Conservation (phyloP, 2,797 vertebrate species). For the Lacerta agilis region DNA sequence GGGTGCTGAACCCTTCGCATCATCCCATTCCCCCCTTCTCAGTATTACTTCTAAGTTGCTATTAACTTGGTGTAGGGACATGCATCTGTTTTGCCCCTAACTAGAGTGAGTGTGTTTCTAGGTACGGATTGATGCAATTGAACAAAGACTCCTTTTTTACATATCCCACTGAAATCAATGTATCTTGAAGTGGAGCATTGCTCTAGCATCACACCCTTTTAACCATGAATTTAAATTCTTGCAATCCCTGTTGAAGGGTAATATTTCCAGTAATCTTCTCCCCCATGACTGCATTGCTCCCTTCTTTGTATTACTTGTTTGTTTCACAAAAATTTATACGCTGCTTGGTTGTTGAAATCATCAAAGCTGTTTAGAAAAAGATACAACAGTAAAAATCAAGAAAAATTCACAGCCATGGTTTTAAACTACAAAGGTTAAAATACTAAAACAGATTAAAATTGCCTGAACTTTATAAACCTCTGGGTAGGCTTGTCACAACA, state of each 20-base stretch:
- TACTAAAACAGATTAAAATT: too few species aligned
- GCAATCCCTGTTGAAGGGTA: background rate
- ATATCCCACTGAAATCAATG: background rate
- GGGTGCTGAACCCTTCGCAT: background rate
- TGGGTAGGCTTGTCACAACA: too few species aligned
- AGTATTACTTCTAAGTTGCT: background rate
- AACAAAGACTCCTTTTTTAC: background rate
- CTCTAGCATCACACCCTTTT: background rate
- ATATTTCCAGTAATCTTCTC: background rate
- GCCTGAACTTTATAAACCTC: too few species aligned
- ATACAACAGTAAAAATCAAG: too few species aligned
- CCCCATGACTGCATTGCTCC: background rate
- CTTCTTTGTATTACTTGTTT: background rate
- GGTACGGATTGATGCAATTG: background rate
- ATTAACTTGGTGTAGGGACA: background rate
- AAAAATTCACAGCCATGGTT: too few species aligned
- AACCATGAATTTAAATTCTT: background rate
- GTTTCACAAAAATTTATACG: too few species aligned
- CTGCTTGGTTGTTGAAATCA: too few species aligned
- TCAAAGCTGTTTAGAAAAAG: too few species aligned
- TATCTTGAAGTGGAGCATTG: background rate
- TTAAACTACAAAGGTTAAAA: too few species aligned
- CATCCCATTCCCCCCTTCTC: background rate
- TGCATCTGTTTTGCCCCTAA: background rate
- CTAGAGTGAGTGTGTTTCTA: background rate